These are phyloP conservation scores for Morpho deidamia DNA, from an alignment of 2,888 invertebrate species.

Conservation along the genomic window DNA sequence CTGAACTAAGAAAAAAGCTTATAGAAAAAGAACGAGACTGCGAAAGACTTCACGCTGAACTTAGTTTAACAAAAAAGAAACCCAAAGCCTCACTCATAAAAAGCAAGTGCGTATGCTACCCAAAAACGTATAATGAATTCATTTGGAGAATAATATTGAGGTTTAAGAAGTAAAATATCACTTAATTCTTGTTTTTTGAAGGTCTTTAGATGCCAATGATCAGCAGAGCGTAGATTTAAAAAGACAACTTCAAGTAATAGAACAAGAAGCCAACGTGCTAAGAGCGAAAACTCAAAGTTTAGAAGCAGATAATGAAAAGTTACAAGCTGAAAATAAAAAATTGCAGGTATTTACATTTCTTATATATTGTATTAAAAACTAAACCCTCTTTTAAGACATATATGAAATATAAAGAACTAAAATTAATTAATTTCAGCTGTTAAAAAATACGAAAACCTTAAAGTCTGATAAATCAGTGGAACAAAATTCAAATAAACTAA, in stretches of 20 bases:
- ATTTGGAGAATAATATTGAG: too few relatives aligned
- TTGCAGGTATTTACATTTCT: constrained; percentile 65
- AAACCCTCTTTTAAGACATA: background rate
- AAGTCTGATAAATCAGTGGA: constrained; percentile 76
- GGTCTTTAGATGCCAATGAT: constrained; percentile 79
- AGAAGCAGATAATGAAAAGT: constrained; percentile 87
- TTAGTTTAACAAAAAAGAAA: constrained; percentile 80
- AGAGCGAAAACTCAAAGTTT: constrained; percentile 82
- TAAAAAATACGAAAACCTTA: constrained; percentile 74
- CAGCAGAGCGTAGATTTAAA: constrained; percentile 83
- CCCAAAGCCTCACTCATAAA: constrained; percentile 80
- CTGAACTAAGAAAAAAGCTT: constrained; percentile 84
- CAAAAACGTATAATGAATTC: too few relatives aligned
- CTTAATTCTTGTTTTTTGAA: constrained; percentile 36
- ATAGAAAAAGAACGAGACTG: constrained; percentile 90
- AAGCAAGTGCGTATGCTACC: constrained; percentile 75
- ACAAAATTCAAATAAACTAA: constrained; percentile 80
- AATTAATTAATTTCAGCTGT: constrained; percentile 50
- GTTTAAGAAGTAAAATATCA: too few relatives aligned
- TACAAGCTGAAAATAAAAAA: constrained; percentile 85
- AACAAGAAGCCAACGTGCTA: constrained; percentile 85
- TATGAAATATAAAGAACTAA: background rate
- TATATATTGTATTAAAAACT: background rate
- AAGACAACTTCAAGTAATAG: constrained; percentile 85
- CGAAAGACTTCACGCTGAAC: constrained; percentile 85